Evolutionary conservation across 2,113 vertebrate genomes (phyloP).

Genomic region (Oxygymnocypris stewartii): DNA sequence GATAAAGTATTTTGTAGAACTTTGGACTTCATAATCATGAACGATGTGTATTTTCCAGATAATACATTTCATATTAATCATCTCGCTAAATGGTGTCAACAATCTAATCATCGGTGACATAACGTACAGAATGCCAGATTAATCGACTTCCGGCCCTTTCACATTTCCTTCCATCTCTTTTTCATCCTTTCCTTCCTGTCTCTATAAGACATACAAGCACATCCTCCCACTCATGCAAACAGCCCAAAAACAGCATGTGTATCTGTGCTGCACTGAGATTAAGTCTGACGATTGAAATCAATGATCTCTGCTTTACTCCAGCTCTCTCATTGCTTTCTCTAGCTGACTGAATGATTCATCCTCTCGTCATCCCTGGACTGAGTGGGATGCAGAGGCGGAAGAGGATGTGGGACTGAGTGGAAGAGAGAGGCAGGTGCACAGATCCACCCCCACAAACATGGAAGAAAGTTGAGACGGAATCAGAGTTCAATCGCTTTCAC

Average conservation of each 20-base stretch:
- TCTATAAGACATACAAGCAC: constrained; percentile 1
- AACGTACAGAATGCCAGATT: neutral
- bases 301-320: constrained; percentile 28
- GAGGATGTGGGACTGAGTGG: constrained; percentile 48
- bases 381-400: constrained; percentile 45
- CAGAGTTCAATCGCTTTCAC: constrained; percentile 14
- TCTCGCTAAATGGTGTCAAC: constrained; percentile 16
- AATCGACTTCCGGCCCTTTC: neutral
- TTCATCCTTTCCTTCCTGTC: constrained; percentile 16
- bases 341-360: constrained; percentile 34
- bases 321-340: constrained; percentile 27
- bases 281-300: constrained; percentile 36
- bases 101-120: neutral
- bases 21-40: constrained; percentile 2
- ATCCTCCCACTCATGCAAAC: constrained; percentile 29
- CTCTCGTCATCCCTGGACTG: constrained; percentile 39
- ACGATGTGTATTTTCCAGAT: neutral
- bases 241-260: constrained; percentile 12
- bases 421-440: constrained; percentile 43
- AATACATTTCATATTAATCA: neutral
- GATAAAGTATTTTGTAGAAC: neutral
- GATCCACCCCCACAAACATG: constrained; percentile 41
- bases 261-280: constrained; percentile 29
- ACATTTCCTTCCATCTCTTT: constrained; percentile 18
- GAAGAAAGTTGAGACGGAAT: constrained; percentile 30